These are phyloP conservation scores for Calyptomena viridis DNA, from an alignment of 2,113 vertebrate species.

Conservation along the genomic window DNA sequence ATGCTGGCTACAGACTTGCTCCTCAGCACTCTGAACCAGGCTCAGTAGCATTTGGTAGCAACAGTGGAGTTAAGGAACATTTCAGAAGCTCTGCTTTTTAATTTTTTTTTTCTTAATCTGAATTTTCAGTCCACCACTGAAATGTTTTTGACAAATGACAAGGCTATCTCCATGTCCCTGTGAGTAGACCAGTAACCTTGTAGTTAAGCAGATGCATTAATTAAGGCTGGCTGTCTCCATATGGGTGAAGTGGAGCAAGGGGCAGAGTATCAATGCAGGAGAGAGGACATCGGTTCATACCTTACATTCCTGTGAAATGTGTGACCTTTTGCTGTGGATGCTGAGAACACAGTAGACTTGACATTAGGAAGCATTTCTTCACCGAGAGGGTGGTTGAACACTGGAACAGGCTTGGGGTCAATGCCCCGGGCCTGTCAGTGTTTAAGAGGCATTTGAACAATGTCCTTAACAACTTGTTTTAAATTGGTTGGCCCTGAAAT, in stretches of 20 bases:
- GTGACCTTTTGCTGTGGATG: neutral
- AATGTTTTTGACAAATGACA: neutral
- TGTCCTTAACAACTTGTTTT: neutral
- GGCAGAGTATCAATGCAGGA: neutral
- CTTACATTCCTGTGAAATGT: neutral
- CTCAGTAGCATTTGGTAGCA: neutral
- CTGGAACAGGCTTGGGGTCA: neutral
- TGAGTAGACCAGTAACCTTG: neutral
- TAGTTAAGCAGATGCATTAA: neutral
- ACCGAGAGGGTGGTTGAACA: neutral
- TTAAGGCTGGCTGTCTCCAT: neutral
- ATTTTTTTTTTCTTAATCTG: neutral
- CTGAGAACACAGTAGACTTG: neutral
- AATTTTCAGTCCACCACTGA: neutral
- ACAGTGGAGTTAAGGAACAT: neutral
- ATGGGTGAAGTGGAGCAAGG: neutral
- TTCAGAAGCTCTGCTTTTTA: neutral
- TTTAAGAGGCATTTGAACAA: neutral
- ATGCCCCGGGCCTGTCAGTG: neutral
- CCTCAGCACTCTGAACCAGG: neutral
- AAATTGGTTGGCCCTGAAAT: neutral
- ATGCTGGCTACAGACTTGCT: neutral
- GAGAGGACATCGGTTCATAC: fast-evolving
- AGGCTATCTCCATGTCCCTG: neutral
- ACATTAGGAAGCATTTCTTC: neutral